These are phyloP conservation scores for Napeogenes sylphis DNA, from an alignment of 2,888 invertebrate species.

Conservation along the genomic window DNA sequence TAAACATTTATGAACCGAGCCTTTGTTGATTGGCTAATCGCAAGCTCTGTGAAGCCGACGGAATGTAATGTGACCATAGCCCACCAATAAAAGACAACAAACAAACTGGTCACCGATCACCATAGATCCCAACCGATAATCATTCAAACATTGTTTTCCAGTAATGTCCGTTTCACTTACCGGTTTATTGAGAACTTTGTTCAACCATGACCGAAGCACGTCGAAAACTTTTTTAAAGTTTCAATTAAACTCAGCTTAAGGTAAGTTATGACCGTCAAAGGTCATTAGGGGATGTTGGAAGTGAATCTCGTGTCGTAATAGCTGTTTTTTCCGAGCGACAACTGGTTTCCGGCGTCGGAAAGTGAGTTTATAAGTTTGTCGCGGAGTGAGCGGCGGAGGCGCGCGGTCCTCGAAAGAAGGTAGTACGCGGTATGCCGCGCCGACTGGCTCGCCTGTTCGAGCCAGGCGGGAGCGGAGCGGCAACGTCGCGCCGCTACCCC, in stretches of 20 bases:
- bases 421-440: slow-evolving; percentile 53
- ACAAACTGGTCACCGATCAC: slow-evolving; percentile 12
- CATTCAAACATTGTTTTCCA: slow-evolving; percentile 47
- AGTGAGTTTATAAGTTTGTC: slow-evolving; percentile 65
- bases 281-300: slow-evolving; percentile 31
- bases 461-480: slow-evolving; percentile 47
- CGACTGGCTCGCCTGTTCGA: slow-evolving; percentile 29
- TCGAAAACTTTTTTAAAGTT: slow-evolving; percentile 61
- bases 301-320: slow-evolving; percentile 45
- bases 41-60: slow-evolving; percentile 32
- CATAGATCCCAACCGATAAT: slow-evolving; percentile 18
- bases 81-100: slow-evolving; percentile 18
- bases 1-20: slow-evolving; percentile 49
- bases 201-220: slow-evolving; percentile 59
- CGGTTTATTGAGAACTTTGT: slow-evolving; percentile 67
- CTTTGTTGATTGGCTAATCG: slow-evolving; percentile 39
- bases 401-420: slow-evolving; percentile 55
- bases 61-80: slow-evolving; percentile 34
- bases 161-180: slow-evolving; percentile 67
- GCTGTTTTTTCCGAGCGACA: slow-evolving; percentile 45
- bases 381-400: slow-evolving; percentile 42
- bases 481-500: slow-evolving; percentile 56
- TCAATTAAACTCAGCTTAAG: slow-evolving; percentile 42
- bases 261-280: slow-evolving; percentile 38
- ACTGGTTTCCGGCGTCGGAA: slow-evolving; percentile 61